phyloP scores from a whole-genome alignment of 2,797 vertebrate genomes.

The Anabacerthia variegaticeps region DNA sequence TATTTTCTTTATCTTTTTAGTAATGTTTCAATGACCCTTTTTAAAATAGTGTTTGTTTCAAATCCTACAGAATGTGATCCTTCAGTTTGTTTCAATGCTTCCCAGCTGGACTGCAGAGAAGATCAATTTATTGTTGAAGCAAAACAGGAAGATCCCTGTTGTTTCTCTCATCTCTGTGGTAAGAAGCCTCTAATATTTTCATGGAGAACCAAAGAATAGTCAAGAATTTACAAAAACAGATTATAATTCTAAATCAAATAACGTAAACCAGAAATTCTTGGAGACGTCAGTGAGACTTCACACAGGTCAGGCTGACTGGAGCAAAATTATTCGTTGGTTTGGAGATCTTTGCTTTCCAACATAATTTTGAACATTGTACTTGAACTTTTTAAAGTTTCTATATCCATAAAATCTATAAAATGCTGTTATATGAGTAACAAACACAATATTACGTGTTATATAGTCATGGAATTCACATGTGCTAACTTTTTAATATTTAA shows the following conservation, averaged over 20 bases:
- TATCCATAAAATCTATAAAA: background rate
- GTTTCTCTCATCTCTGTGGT: conserved; percentile 94
- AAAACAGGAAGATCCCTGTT: conserved; percentile 87
- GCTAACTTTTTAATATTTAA: background rate
- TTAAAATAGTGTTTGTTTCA: background rate
- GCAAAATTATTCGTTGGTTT: background rate
- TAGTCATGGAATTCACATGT: background rate
- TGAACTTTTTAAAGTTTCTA: background rate
- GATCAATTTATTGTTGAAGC: conserved; percentile 94
- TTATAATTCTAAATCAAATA: background rate
- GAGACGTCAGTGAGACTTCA: background rate
- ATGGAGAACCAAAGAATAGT: background rate
- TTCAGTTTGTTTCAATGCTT: conserved; percentile 82
- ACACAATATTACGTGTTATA: background rate
- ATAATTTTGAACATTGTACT: background rate
- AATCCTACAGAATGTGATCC: conserved; percentile 88
- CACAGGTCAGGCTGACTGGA: background rate
- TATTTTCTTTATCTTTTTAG: background rate
- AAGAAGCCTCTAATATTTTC: conserved; percentile 40
- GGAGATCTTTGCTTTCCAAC: background rate
- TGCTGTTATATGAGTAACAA: background rate
- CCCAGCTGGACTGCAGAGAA: conserved; percentile 85
- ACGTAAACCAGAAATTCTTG: background rate
- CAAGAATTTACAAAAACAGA: background rate
- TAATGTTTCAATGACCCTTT: background rate